Conservation (phyloP, 2,797 vertebrate genomes). For the Ambastaia sidthimunki region DNA sequence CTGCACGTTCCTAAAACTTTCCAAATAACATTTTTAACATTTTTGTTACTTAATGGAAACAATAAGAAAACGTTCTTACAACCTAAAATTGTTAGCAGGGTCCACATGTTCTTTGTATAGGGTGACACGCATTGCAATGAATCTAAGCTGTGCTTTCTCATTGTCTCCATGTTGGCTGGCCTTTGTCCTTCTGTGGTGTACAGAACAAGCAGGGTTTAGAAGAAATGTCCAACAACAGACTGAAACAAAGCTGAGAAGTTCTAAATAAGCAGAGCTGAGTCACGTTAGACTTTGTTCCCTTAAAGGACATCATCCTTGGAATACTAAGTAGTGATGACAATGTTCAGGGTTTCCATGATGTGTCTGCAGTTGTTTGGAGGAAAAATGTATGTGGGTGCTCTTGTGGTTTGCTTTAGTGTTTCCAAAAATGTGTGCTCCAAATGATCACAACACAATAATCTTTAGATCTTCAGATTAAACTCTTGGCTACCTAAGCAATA, state of each 20-base stretch:
- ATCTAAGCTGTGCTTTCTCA: constrained; percentile 50
- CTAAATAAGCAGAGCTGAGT: not conserved
- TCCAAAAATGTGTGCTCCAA: not conserved
- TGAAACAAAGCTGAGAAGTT: not conserved
- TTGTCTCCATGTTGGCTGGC: constrained; percentile 74
- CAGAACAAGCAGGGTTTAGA: constrained; percentile 63
- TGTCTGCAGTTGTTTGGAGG: not conserved
- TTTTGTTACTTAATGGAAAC: too few species aligned
- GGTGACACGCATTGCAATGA: constrained; percentile 14
- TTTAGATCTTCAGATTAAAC: not conserved
- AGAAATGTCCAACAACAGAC: constrained; percentile 3
- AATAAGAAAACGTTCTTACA: too few species aligned
- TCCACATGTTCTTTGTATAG: constrained; percentile 61
- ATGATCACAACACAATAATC: constrained; percentile 3
- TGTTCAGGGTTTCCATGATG: constrained; percentile 8
- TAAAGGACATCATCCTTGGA: constrained; percentile 4
- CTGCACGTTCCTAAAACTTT: too few species aligned
- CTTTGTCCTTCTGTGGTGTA: constrained; percentile 70
- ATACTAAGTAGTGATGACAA: constrained; percentile 1
- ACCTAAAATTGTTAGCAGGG: too few species aligned
- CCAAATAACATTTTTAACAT: too few species aligned
- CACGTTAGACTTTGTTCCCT: not conserved
- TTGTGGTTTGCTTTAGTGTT: constrained; percentile 4
- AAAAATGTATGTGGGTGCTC: not conserved
- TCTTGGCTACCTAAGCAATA: not conserved